These are phyloP conservation scores for Epizoanthus fatuus DNA, from an alignment of 92 coral and sea anemone species.

Conservation along the genomic window DNA sequence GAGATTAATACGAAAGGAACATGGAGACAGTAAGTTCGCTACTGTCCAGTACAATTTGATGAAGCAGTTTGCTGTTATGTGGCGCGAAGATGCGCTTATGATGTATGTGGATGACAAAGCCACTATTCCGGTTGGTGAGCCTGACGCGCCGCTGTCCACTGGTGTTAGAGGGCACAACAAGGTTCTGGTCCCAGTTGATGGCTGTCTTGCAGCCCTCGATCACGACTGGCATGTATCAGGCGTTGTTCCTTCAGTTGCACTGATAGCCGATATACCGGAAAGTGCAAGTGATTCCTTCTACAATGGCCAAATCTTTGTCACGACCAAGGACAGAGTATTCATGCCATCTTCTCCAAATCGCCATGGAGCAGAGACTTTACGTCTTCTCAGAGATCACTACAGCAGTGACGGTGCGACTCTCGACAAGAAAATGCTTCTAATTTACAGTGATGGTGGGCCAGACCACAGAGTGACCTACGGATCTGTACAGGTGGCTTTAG, in stretches of 20 bases:
- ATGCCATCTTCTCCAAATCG: background rate
- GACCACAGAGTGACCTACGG: slow-evolving; percentile 22
- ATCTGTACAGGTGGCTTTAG: slow-evolving; percentile 3
- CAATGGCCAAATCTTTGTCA: background rate
- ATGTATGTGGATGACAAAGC: too few relatives aligned
- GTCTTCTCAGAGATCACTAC: slow-evolving; percentile 1
- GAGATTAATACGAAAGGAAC: background rate
- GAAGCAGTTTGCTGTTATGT: background rate
- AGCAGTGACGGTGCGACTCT: background rate
- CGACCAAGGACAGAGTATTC: slow-evolving; percentile 5
- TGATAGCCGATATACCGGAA: background rate
- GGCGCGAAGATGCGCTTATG: background rate
- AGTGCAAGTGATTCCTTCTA: background rate
- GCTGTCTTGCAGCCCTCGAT: slow-evolving; percentile 10
- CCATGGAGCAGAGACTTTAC: background rate
- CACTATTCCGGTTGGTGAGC: background rate
- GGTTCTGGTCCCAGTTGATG: slow-evolving; percentile 1
- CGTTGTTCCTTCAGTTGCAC: background rate
- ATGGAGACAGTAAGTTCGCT: background rate
- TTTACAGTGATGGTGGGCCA: background rate
- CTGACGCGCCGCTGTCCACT: background rate
- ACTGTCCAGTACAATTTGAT: background rate
- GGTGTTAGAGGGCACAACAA: background rate
- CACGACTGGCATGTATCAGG: slow-evolving; percentile 5
- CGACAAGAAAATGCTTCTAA: too few relatives aligned